phyloP scores from a whole-genome alignment of 2,797 vertebrate genomes.

The Myioborus melanocephalus region DNA sequence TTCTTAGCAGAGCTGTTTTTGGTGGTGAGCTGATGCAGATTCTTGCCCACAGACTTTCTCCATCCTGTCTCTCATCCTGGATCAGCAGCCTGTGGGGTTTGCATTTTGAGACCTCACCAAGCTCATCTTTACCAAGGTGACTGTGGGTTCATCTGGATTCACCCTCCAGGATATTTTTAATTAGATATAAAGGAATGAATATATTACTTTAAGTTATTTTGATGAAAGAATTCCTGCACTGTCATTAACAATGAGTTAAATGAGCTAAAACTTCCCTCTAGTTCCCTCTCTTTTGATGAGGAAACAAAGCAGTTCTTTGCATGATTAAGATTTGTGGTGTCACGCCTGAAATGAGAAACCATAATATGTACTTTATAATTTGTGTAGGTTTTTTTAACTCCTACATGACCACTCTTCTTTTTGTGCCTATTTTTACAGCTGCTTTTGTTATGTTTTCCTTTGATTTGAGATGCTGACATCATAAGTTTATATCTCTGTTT shows the following conservation, averaged over 20 bases:
- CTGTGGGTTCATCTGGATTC: constrained; percentile 22
- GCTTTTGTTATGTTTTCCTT: constrained; percentile 58
- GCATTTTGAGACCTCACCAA: neutral
- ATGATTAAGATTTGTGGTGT: constrained; percentile 61
- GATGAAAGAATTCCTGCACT: constrained; percentile 39
- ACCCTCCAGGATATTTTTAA: constrained; percentile 19
- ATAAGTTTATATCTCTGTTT: neutral
- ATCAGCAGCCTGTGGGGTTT: neutral
- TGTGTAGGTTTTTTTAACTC: constrained; percentile 38
- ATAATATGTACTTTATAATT: constrained; percentile 5
- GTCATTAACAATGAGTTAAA: constrained; percentile 66
- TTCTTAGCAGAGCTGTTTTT: neutral
- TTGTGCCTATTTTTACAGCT: constrained; percentile 36
- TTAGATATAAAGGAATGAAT: constrained; percentile 43
- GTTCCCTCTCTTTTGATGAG: constrained; percentile 55
- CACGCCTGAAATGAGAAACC: constrained; percentile 36
- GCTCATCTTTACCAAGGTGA: constrained; percentile 10
- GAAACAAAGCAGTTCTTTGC: constrained; percentile 59
- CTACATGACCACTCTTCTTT: neutral
- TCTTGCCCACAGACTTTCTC: neutral
- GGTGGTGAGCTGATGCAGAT: neutral
- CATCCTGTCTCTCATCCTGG: neutral
- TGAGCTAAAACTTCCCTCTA: constrained; percentile 69
- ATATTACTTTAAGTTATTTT: constrained; percentile 55
- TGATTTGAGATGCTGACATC: neutral